These are phyloP conservation scores for Xiphorhynchus elegans DNA, from an alignment of 2,113 vertebrate genomes.

Conservation along the genomic window DNA sequence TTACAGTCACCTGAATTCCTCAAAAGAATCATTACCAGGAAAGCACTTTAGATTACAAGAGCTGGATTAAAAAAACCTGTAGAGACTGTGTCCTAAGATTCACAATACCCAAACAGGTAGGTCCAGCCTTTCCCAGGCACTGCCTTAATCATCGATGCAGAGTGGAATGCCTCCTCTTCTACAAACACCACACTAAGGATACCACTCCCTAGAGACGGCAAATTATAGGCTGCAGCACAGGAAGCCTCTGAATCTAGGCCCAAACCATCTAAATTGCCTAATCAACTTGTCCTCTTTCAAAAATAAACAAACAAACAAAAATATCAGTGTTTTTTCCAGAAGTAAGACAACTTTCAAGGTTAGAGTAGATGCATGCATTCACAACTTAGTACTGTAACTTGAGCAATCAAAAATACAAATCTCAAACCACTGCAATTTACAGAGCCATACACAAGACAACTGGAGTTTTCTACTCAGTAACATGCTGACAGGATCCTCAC, in stretches of 20 bases:
- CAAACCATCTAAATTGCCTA: background rate
- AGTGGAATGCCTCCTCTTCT: background rate
- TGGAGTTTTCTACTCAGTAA: background rate
- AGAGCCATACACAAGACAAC: background rate
- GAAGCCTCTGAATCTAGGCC: background rate
- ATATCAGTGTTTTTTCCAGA: rapidly evolving
- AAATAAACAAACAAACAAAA: background rate
- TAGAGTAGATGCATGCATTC: background rate
- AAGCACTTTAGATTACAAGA: background rate
- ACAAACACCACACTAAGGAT: background rate
- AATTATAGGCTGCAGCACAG: background rate
- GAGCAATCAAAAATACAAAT: background rate
- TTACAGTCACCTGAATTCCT: background rate
- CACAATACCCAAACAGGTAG: background rate
- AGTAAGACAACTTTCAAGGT: background rate
- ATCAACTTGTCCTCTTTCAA: background rate
- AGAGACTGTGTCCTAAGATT: rapidly evolving
- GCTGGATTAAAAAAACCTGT: background rate
- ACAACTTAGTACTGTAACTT: background rate
- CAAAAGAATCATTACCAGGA: background rate
- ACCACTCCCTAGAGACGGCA: background rate
- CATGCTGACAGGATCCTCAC: background rate
- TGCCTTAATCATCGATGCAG: background rate
- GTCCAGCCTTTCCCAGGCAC: background rate
- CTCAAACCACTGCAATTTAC: background rate